phyloP scores from a whole-genome alignment of 30 jellyfish, hydroid and myxozoan species.

The Aurelia aurita region DNA sequence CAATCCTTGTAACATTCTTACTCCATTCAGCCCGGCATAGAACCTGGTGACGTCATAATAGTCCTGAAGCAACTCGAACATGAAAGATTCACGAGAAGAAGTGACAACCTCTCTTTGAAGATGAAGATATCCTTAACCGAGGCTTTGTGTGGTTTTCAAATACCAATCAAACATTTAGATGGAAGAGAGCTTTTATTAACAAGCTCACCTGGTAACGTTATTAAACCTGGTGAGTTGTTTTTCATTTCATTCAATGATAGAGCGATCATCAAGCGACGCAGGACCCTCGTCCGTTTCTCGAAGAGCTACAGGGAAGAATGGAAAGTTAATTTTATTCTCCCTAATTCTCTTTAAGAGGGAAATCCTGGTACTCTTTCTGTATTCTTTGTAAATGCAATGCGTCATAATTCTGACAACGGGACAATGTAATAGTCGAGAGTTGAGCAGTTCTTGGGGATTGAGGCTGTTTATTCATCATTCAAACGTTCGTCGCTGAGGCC shows the following conservation, averaged over 20 bases:
- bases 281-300: no score
- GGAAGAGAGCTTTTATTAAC: slow-evolving; percentile 91
- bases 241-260: not conserved
- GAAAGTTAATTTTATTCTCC: no score
- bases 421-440: no score
- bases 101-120: slow-evolving; percentile 83
- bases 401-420: no score
- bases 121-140: slow-evolving; percentile 89
- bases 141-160: slow-evolving; percentile 96
- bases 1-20: not conserved
- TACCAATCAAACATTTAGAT: slow-evolving; percentile 95
- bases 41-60: slow-evolving; percentile 97
- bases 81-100: slow-evolving; percentile 81
- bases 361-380: no score
- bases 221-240: slow-evolving; percentile 86
- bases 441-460: no score
- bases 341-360: no score
- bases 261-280: not conserved
- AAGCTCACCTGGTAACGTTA: slow-evolving; percentile 81
- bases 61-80: slow-evolving; percentile 85
- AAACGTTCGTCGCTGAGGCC: no score
- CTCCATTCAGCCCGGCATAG: slow-evolving; percentile 87
- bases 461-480: no score
- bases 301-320: no score
- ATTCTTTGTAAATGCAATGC: no score